phyloP scores from a whole-genome alignment of 2,888 invertebrate genomes.

The Ochropleura plecta region DNA sequence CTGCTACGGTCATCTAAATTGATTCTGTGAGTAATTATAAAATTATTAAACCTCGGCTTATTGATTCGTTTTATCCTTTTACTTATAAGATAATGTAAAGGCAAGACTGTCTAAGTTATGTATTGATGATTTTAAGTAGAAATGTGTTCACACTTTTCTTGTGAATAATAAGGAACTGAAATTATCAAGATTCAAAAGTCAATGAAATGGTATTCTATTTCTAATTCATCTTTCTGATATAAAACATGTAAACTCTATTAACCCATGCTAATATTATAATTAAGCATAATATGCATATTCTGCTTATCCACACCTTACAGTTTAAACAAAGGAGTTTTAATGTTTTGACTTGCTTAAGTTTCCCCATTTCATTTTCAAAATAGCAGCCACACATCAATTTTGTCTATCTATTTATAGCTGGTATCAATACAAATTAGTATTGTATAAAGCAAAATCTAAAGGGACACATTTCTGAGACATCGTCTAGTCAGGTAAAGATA shows the following conservation, averaged over 20 bases:
- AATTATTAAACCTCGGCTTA: not conserved
- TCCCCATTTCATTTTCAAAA: not conserved
- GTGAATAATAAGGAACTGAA: conserved; percentile 12
- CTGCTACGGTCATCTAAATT: conserved; percentile 69
- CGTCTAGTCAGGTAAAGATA: not conserved
- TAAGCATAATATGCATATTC: not conserved
- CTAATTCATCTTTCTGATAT: not conserved
- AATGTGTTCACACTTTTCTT: not conserved
- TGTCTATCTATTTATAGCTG: not conserved
- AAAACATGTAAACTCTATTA: not conserved
- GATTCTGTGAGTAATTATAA: conserved; percentile 74
- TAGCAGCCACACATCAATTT: not conserved
- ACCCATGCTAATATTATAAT: not conserved
- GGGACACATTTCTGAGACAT: not conserved
- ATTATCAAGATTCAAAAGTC: conserved; percentile 1
- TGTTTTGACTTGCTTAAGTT: not conserved
- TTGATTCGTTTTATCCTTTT: conserved; percentile 33
- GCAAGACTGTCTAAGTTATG: not conserved
- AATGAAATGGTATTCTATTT: conserved; percentile 8
- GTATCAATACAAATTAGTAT: not conserved
- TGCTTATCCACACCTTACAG: not conserved
- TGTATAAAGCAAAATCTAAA: not conserved
- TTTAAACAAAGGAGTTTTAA: not conserved
- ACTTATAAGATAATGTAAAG: conserved; percentile 2
- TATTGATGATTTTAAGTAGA: conserved; percentile 3